Evolutionary conservation across 2,888 invertebrate species (phyloP).

Genomic region (Lucinisca nassula): DNA sequence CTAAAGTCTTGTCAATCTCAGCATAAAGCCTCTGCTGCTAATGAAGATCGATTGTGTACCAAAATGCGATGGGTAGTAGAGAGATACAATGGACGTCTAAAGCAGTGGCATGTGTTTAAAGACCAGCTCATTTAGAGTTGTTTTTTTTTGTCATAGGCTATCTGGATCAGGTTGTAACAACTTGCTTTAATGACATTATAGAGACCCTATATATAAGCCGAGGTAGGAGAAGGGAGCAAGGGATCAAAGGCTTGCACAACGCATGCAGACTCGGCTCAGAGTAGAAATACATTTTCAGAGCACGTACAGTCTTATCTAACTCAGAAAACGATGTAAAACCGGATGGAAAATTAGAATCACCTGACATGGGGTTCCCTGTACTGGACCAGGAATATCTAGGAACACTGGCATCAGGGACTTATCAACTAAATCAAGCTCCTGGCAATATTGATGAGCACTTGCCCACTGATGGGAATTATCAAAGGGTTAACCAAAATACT

Average conservation of each 20-base stretch:
- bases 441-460: background rate
- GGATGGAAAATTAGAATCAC: background rate
- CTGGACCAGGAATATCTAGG: background rate
- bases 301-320: background rate
- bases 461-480: background rate
- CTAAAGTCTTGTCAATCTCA: slow-evolving; percentile 1
- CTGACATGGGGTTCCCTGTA: background rate
- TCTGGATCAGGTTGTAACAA: background rate
- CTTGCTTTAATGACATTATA: background rate
- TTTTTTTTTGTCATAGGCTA: background rate
- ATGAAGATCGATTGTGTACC: slow-evolving; percentile 2
- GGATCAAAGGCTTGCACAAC: background rate
- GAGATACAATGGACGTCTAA: slow-evolving; percentile 27
- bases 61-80: slow-evolving; percentile 21
- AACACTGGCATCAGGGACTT: background rate
- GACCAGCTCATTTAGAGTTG: background rate
- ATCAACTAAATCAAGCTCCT: background rate
- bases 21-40: background rate
- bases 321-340: background rate
- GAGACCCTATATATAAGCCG: slow-evolving; percentile 3
- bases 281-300: background rate
- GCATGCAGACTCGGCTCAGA: background rate
- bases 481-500: no score
- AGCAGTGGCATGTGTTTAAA: background rate
- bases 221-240: background rate